These are phyloP conservation scores for Porphyrio hochstetteri DNA, from an alignment of 2,113 vertebrate species.

Conservation along the genomic window DNA sequence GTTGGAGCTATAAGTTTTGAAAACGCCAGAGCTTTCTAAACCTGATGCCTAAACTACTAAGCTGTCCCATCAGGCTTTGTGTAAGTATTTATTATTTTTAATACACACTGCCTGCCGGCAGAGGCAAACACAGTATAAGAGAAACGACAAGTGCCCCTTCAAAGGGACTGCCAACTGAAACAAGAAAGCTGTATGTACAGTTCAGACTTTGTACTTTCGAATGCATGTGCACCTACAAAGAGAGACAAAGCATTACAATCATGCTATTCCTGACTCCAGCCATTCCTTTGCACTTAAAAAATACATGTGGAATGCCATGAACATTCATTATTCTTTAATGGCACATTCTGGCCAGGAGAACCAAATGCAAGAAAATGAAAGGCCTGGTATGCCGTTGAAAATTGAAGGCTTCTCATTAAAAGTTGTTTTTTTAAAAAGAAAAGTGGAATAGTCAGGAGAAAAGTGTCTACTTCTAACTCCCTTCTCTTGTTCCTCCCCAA, in stretches of 20 bases:
- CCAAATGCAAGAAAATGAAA: neutral
- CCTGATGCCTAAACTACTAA: conserved; percentile 4
- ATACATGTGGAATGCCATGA: neutral
- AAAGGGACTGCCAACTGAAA: conserved; percentile 26
- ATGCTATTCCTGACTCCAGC: neutral
- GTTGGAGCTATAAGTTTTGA: neutral
- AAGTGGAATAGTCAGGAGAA: neutral
- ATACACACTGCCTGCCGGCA: neutral
- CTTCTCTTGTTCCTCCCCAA: neutral
- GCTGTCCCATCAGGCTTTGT: neutral
- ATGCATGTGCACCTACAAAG: neutral
- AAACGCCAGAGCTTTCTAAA: conserved; percentile 10
- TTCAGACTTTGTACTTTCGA: neutral
- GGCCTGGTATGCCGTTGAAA: neutral
- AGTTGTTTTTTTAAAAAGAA: neutral
- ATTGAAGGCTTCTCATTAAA: conserved; percentile 8
- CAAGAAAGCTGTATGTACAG: neutral
- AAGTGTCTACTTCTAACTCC: neutral
- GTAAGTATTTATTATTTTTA: conserved; percentile 35
- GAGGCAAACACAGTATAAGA: conserved; percentile 27
- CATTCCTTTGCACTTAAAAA: conserved; percentile 4
- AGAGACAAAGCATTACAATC: neutral
- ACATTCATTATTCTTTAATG: conserved; percentile 19
- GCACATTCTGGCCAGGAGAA: neutral
- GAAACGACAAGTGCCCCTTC: conserved; percentile 6